Conservation (phyloP, 1,140 invertebrate genomes). For the Ips typographus region DNA sequence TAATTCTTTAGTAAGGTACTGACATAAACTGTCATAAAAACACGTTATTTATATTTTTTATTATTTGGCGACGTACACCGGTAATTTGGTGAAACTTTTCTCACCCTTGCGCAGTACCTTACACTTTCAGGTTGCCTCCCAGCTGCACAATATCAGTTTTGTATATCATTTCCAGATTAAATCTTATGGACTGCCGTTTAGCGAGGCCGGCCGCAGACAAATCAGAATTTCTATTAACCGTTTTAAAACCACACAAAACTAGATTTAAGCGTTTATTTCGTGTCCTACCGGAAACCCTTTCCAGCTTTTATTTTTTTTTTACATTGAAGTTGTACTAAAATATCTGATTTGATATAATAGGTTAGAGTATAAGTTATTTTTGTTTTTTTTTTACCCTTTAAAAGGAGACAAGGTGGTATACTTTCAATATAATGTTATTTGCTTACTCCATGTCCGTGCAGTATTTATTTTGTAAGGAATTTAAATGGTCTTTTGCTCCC, state of each 20-base stretch:
- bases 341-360: background rate
- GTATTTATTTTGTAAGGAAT: slow-evolving; percentile 33
- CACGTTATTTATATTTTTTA: background rate
- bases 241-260: slow-evolving; percentile 25
- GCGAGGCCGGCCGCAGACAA: slow-evolving; percentile 29
- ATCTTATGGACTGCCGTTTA: slow-evolving; percentile 24
- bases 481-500: slow-evolving; percentile 4
- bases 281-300: background rate
- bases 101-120: slow-evolving; percentile 19
- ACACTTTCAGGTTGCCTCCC: slow-evolving; percentile 21
- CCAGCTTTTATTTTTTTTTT: slow-evolving; percentile 18
- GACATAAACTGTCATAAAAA: slow-evolving; percentile 1
- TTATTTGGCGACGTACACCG: background rate
- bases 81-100: background rate
- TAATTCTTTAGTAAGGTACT: background rate
- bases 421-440: background rate
- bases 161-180: slow-evolving; percentile 35
- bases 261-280: slow-evolving; percentile 24
- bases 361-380: slow-evolving; percentile 27
- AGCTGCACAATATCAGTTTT: slow-evolving; percentile 29
- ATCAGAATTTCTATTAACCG: slow-evolving; percentile 21
- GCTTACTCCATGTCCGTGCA: slow-evolving; percentile 6
- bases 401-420: background rate
- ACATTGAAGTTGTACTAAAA: slow-evolving; percentile 10
- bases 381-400: slow-evolving; percentile 6